Base-by-base conservation (phyloP, 2,113 vertebrate species). In the Amphiprion ocellaris region DNA sequence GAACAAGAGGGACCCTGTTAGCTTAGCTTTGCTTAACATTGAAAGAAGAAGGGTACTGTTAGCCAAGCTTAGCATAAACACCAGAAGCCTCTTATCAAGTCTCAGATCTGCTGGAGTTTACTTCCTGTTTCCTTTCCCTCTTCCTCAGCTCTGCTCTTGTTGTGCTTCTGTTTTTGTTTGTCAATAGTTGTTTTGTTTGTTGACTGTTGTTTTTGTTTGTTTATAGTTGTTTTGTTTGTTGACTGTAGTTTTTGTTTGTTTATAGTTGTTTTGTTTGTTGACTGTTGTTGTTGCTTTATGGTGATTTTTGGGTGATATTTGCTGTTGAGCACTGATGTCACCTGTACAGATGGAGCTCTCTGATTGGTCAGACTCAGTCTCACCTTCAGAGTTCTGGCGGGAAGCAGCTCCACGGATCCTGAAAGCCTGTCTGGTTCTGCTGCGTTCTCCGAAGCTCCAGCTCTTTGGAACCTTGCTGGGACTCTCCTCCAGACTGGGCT, bases 381-480 rank as follows among this genome's bases (percentile, higher is more conserved):
- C 89, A 99, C 98, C 98, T 96, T 99, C 98, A 0, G 98, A 99
- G 92, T 99, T 98, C 61, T 99, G 98, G 9, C 98, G 94, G 0
- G 98, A 98, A 0, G 97, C 96, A 0, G 96, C 96, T 4, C 98
- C 98, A 90, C 97, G 96, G 90, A 97, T 96, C 60, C 96, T 96
- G 94, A 99, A 99, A 15, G 97, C 97, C 60, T 97, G 96, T 23
- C 97, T 90, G 0, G 96, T 95, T 41, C 98, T 94, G 88, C 94
- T 96, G 50, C 97, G 95, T 60, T 99, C 97, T 26, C 97, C 96
- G 0, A 99, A 99, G 89, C 98, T 99, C 96, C 97, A 97, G 91
- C 97, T 99, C 92, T 99, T 98, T 69, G 97, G 98, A 66, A 99
- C 97, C 85, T 99, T 99, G 86, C 96, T 96, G 0, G 98, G 98